Evolutionary conservation across 2,113 vertebrate genomes (phyloP), one percentile per base, ranked within the genome.

Genomic region (Pygoscelis adeliae): DNA sequence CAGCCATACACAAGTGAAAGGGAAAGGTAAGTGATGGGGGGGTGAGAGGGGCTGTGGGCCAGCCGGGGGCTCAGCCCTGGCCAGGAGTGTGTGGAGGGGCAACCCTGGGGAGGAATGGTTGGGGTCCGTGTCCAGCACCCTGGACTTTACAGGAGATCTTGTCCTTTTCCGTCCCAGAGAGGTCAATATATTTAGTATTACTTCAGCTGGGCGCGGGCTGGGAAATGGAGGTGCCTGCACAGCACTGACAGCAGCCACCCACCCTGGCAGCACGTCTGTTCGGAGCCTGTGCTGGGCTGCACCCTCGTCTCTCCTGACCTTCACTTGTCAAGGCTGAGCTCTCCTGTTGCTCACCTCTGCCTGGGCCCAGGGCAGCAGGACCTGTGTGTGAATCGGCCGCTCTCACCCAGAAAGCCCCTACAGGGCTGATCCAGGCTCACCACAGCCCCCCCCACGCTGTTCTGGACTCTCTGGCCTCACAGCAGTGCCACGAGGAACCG

Each of bases 1-100:
- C 96, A 97, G 94, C 79, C 87, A 1, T 0, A 21, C 78, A 6
- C 52, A 12, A 16, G 92, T 96, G 81, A 96, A 55, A 29, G 96
- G 94, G 47, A 97, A 61, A 78, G 97, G 97, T 97, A 63, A 93
- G 93, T 19, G 66, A 9, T 40, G 32, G 29, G n/a, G 2, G 5
- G 16, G 11, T 3, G 21, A n/a, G 78, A 5, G 42, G 25, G 26
- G 9, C 40, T 26, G 59, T 7, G 80, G 63, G 69, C 14, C 27
- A 49, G 29, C 20, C 0, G 0, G 29, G 10, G 47, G 36, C 56
- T 76, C 58, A n/a, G 40, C 13, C 19, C 46, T 34, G 70, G 47
- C 78, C 55, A 10, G 70, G 61, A 46, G 20, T 1, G 1, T 22
- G 26, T 20, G 70, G 12, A 63, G 62, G 17, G 34, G 17, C 2